Percentiles rank a stretch among this genome's conserved stretches.
Evolutionary conservation across 2,888 invertebrate species (phyloP).

Genomic region (Nemapogon koenigi): DNA sequence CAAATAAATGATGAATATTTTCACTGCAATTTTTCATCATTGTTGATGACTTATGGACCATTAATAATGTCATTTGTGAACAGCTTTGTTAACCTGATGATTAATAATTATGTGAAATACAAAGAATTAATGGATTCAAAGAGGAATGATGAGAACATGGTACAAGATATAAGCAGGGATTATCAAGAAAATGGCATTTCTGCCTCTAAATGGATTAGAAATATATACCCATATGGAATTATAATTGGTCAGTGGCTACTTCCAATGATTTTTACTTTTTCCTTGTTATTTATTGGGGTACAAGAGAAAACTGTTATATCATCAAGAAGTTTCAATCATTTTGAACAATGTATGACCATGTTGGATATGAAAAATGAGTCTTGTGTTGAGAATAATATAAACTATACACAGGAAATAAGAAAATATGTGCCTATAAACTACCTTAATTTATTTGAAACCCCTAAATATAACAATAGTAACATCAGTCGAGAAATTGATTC

Average conservation of each 20-base stretch:
- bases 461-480: slow-evolving; percentile 20
- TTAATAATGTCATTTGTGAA: slow-evolving; percentile 45
- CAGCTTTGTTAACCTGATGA: slow-evolving; percentile 43
- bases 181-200: not conserved
- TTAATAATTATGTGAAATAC: slow-evolving; percentile 53
- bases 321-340: slow-evolving; percentile 23
- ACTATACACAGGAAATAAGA: slow-evolving; percentile 25
- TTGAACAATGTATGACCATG: slow-evolving; percentile 34
- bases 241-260: slow-evolving; percentile 43
- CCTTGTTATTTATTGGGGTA: slow-evolving; percentile 43
- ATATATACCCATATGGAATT: slow-evolving; percentile 34
- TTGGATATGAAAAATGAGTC: slow-evolving; percentile 30
- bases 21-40: slow-evolving; percentile 31
- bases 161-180: slow-evolving; percentile 26
- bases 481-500: slow-evolving; percentile 25
- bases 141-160: slow-evolving; percentile 30
- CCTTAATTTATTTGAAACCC: slow-evolving; percentile 28
- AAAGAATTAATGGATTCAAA: slow-evolving; percentile 30
- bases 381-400: slow-evolving; percentile 23
- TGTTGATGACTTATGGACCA: slow-evolving; percentile 44
- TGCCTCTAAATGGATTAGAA: slow-evolving; percentile 23
- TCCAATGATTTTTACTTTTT: slow-evolving; percentile 35
- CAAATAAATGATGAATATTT: slow-evolving; percentile 17
- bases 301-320: slow-evolving; percentile 26
- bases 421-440: slow-evolving; percentile 29